Conservation (phyloP, 2,888 invertebrate genomes). For the Argyra leucocephala region DNA sequence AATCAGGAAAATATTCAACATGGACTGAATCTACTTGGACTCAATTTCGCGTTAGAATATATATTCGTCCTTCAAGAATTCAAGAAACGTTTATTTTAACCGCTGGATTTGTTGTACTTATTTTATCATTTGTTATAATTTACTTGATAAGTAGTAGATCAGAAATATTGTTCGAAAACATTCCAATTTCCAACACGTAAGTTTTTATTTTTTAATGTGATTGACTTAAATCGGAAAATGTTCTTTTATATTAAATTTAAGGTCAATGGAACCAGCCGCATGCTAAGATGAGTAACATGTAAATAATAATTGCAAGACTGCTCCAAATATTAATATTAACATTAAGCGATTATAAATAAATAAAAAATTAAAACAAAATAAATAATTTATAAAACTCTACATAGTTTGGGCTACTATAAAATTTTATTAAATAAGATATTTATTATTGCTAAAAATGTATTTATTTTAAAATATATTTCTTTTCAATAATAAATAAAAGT, state of each 20-base stretch:
- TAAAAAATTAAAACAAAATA: too few relatives aligned
- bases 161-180: constrained; percentile 39
- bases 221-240: constrained; percentile 12
- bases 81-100: constrained; percentile 39
- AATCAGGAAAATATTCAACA: constrained; percentile 66
- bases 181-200: constrained; percentile 39
- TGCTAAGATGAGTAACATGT: constrained; percentile 27
- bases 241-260: constrained; percentile 25
- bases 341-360: too few relatives aligned
- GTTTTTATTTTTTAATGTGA: constrained; percentile 26
- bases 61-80: constrained; percentile 54
- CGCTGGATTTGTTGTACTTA: constrained; percentile 38
- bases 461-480: too few relatives aligned
- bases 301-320: background rate
- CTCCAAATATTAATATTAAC: background rate
- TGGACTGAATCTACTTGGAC: constrained; percentile 87
- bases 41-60: constrained; percentile 63
- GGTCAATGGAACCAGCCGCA: constrained; percentile 38
- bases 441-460: background rate
- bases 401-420: background rate
- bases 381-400: background rate
- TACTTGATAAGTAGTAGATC: constrained; percentile 40
- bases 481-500: too few relatives aligned
- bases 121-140: constrained; percentile 40
- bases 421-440: background rate